Conservation (phyloP, 2,888 invertebrate genomes). For the Brachyptera putata region DNA sequence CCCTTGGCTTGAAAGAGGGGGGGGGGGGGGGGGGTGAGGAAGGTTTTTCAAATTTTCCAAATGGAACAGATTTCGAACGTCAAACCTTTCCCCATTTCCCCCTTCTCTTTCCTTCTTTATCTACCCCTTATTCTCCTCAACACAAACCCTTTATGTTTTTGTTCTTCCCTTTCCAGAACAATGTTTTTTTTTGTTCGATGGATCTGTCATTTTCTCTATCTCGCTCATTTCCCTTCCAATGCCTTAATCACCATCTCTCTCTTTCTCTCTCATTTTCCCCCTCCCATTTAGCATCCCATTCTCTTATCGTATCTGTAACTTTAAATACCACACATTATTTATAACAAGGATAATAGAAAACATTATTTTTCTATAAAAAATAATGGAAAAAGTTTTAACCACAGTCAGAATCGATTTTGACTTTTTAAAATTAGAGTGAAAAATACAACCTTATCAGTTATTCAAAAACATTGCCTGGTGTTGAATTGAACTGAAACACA, state of each 20-base stretch:
- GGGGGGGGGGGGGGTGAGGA: conserved; percentile 19
- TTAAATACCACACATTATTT: too few relatives aligned
- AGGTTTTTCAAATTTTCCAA: conserved; percentile 31
- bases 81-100: conserved; percentile 27
- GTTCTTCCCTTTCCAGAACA: conserved; percentile 18
- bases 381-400: too few relatives aligned
- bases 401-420: too few relatives aligned
- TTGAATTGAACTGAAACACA: too few relatives aligned
- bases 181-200: conserved; percentile 19
- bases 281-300: not conserved
- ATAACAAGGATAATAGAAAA: too few relatives aligned
- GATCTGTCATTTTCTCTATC: conserved; percentile 22
- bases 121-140: conserved; percentile 7
- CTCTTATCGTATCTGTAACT: not conserved
- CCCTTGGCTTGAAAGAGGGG: conserved; percentile 1
- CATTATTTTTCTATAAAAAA: too few relatives aligned
- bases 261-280: conserved; percentile 3
- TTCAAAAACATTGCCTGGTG: too few relatives aligned
- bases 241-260: too few relatives aligned
- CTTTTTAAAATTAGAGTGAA: too few relatives aligned
- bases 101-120: conserved; percentile 31
- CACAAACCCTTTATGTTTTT: conserved; percentile 27
- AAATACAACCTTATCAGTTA: too few relatives aligned
- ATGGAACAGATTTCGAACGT: conserved; percentile 34
- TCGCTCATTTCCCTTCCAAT: too few relatives aligned